Base-by-base conservation (phyloP, 37 sponge, comb jelly and placozoan genomes). In the Cliona cf. orientalis region DNA sequence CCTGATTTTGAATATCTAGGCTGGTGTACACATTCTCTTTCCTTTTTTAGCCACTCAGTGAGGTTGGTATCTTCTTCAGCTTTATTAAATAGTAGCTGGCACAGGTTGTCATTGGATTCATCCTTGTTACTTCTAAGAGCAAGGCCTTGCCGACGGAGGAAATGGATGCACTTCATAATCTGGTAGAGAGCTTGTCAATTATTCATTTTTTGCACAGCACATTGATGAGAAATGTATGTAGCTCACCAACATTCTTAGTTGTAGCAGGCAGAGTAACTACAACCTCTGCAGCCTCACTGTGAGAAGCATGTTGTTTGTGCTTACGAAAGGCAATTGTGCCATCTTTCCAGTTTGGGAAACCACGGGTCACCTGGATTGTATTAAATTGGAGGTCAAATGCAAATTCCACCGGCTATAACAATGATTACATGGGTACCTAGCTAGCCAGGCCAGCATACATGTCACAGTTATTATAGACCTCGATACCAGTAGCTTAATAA, bases 271-370 rank as follows among this genome's bases (percentile, higher is more conserved):
- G 32, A 23, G 66, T 65, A 22, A 57, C 33, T 19, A 73, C 19
- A 28, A 40, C 74, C 2, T 79, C 65, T 21, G 68, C 60, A 23
- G 83, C 83, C 43, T 74, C 83, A 38, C 21, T 53, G 22, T 78
- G 41, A 33, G 12, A 72, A n/a, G 74, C 31, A 55, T 56, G 46
- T 46, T 46, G 31, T 45, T 72, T 33, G 7, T 72, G 32, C 0
- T 72, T 72, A 29, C 49, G 46, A 31, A 61, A 78, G 53, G 14
- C 14, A 45, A 63, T 32, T 12, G 62, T 59, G 33, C 62, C 62
- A 31, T 86, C 80, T 42, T 86, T 86, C 87, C 87, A 86, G 31
- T 86, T 79, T 9, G 72, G 31, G 57, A 84, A 84, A 2, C 85
- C 77, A 14, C 58, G 28, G 36, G 71, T 39, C 41, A 85, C 78